phyloP scores from a whole-genome alignment of 2,888 invertebrate genomes.

The Gymnocheta viridis region DNA sequence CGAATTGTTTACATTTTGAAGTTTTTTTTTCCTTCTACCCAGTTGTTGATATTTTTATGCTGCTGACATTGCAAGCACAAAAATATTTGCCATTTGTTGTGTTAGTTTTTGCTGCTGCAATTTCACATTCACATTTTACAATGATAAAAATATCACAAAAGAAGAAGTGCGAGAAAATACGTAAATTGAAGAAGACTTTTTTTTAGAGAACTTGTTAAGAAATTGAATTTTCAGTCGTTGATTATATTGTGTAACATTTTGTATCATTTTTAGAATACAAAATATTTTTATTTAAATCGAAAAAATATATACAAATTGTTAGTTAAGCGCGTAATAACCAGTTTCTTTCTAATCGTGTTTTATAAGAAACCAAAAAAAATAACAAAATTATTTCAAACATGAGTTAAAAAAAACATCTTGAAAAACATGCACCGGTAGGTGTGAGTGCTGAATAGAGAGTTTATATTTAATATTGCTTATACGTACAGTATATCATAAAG shows the following conservation, averaged over 20 bases:
- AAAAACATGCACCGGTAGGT: neutral
- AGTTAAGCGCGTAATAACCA: neutral
- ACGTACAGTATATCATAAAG: neutral
- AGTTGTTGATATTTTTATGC: slow-evolving; percentile 1
- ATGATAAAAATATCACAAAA: neutral
- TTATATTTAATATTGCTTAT: slow-evolving; percentile 23
- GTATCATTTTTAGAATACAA: neutral
- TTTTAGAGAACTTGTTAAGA: slow-evolving; percentile 32
- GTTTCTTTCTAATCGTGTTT: neutral
- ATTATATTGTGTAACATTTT: slow-evolving; percentile 39
- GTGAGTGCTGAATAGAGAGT: slow-evolving; percentile 7
- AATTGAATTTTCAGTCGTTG: slow-evolving; percentile 54
- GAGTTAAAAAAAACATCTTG: neutral
- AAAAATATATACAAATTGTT: neutral
- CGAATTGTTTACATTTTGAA: slow-evolving; percentile 59
- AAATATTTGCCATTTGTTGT: neutral
- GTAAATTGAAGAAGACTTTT: neutral
- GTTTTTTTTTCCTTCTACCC: slow-evolving; percentile 13
- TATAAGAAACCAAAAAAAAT: neutral
- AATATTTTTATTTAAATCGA: neutral
- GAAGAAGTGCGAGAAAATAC: neutral
- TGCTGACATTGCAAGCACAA: neutral
- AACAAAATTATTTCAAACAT: neutral
- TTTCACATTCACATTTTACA: neutral
- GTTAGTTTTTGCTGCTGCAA: neutral